Percentiles rank a stretch among this genome's conserved stretches.
These are phyloP conservation scores for Diadophis punctatus DNA, from an alignment of 2,113 vertebrate genomes.

Conservation along the genomic window DNA sequence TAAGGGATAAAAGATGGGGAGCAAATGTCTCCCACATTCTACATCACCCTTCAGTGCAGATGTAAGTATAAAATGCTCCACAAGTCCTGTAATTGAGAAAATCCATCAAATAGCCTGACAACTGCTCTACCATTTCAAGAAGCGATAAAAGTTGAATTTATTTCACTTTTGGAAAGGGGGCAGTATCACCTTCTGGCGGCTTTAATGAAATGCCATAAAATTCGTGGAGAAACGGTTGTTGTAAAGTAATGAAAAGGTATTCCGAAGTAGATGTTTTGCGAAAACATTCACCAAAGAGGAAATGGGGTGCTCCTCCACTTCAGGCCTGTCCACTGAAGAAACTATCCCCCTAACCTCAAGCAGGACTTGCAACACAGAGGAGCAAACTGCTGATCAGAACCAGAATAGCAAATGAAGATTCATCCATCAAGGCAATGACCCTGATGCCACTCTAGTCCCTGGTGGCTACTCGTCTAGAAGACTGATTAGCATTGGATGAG, in stretches of 20 bases:
- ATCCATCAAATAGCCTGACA: slow-evolving; percentile 81
- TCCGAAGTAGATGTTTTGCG: slow-evolving; percentile 64
- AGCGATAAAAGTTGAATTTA: slow-evolving; percentile 84
- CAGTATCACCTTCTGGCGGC: slow-evolving; percentile 81
- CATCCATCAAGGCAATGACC: background rate
- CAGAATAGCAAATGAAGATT: background rate
- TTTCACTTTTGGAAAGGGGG: slow-evolving; percentile 81
- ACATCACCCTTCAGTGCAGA: slow-evolving; percentile 62
- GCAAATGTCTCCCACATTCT: slow-evolving; percentile 43
- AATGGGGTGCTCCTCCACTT: background rate
- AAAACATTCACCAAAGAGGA: slow-evolving; percentile 40
- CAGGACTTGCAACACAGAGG: accelerated
- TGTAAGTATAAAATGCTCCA: slow-evolving; percentile 82
- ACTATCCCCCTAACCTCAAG: background rate
- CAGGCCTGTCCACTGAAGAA: slow-evolving; percentile 9
- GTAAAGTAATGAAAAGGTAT: slow-evolving; percentile 80
- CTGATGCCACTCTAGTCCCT: background rate
- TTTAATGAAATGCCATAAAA: slow-evolving; percentile 86
- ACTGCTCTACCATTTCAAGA: slow-evolving; percentile 79
- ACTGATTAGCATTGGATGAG: background rate
- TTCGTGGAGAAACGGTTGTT: slow-evolving; percentile 77
- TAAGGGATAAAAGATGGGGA: slow-evolving; percentile 58
- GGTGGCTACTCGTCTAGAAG: background rate
- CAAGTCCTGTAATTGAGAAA: slow-evolving; percentile 84
- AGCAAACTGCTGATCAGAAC: background rate